phyloP scores from a whole-genome alignment of 2,113 vertebrate species.

The Mobula birostris region DNA sequence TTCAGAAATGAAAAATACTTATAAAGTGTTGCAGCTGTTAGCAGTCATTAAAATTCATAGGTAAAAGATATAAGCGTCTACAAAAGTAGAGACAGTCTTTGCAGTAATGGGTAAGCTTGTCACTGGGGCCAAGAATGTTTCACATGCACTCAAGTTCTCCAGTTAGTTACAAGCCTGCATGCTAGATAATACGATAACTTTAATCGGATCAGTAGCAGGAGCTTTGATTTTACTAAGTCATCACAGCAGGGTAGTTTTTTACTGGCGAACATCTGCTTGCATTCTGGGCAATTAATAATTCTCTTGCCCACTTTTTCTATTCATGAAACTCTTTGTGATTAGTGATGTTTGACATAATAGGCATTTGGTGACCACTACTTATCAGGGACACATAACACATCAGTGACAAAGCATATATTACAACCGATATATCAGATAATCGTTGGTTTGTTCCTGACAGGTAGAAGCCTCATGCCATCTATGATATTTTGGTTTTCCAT shows the following conservation, averaged over 20 bases:
- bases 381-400: neutral
- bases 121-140: neutral
- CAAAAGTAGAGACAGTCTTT: neutral
- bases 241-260: neutral
- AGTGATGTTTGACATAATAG: neutral
- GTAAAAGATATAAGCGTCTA: neutral
- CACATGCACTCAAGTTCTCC: neutral
- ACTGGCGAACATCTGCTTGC: neutral
- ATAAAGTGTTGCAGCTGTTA: neutral
- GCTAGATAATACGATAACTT: neutral
- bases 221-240: neutral
- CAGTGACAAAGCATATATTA: neutral
- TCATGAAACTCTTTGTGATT: neutral
- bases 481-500: neutral
- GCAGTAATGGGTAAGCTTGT: neutral
- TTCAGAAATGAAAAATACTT: neutral
- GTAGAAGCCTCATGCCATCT: no score
- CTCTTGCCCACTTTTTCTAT: neutral
- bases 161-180: neutral
- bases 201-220: neutral
- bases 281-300: neutral
- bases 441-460: no score
- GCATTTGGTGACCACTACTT: neutral
- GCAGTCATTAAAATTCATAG: neutral
- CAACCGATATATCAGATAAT: no score